phyloP scores from a whole-genome alignment of 2,888 invertebrate genomes.

The Sceliomorpha sp. region DNA sequence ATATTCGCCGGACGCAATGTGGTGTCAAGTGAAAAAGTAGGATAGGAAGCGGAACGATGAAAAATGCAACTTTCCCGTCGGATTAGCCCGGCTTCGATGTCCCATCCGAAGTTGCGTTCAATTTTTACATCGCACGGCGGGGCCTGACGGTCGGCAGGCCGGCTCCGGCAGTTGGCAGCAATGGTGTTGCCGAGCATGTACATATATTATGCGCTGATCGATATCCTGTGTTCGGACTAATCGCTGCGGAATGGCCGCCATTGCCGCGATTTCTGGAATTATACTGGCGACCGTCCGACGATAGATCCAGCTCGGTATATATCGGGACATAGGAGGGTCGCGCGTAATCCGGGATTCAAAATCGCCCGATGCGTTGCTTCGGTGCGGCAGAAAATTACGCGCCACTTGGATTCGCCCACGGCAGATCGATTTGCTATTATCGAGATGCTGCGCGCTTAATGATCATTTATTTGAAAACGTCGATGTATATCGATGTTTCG shows the following conservation, averaged over 20 bases:
- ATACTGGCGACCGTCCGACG: slow-evolving; percentile 28
- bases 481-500: not conserved
- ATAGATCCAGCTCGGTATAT: slow-evolving; percentile 46
- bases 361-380: slow-evolving; percentile 27
- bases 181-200: slow-evolving; percentile 16
- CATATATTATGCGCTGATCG: slow-evolving; percentile 45
- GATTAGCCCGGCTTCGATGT: no score
- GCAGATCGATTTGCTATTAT: slow-evolving; percentile 41
- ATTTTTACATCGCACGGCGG: slow-evolving; percentile 13
- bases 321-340: slow-evolving; percentile 27
- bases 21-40: no score
- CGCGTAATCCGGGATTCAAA: slow-evolving; percentile 56
- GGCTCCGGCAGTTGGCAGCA: no score
- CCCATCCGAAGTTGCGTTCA: slow-evolving; percentile 2
- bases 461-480: slow-evolving; percentile 27
- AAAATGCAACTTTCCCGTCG: no score
- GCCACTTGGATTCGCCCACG: slow-evolving; percentile 24
- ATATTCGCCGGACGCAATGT: no score
- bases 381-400: slow-evolving; percentile 47
- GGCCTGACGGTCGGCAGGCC: no score
- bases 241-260: slow-evolving; percentile 56
- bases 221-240: slow-evolving; percentile 56
- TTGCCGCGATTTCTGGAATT: slow-evolving; percentile 58
- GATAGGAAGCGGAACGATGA: no score
- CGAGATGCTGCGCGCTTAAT: slow-evolving; percentile 24